Evolutionary conservation across 2,888 invertebrate genomes (phyloP).

Genomic region (Callyntrura guangdongensis): DNA sequence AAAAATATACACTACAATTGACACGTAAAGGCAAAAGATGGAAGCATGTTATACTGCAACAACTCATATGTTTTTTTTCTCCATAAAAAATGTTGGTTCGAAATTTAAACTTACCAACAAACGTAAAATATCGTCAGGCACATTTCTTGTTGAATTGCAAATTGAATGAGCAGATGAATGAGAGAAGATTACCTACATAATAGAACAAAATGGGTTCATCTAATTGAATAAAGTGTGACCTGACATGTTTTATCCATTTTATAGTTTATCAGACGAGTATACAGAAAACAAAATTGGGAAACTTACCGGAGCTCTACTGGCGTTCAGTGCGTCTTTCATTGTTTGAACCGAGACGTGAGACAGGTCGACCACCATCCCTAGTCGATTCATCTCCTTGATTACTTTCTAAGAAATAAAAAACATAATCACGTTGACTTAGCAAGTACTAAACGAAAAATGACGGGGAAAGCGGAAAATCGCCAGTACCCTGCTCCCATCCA

Average conservation of each 20-base stretch:
- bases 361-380: constrained; percentile 90
- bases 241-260: not conserved
- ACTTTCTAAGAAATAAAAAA: constrained; percentile 87
- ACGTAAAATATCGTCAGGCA: constrained; percentile 89
- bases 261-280: not conserved
- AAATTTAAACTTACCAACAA: constrained; percentile 87
- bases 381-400: constrained; percentile 90
- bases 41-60: no score
- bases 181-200: constrained; percentile 88
- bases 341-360: constrained; percentile 89
- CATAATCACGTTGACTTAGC: constrained; percentile 9
- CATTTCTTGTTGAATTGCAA: constrained; percentile 89
- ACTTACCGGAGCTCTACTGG: constrained; percentile 87
- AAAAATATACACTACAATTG: no score
- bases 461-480: not conserved
- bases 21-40: not conserved
- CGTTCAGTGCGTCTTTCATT: constrained; percentile 88
- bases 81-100: not conserved
- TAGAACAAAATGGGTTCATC: not conserved
- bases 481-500: not conserved
- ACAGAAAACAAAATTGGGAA: not conserved
- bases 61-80: no score
- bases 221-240: no score
- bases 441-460: not conserved
- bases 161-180: constrained; percentile 89